A percentile compares a stretch with the other conserved stretches of the same genome.
Evolutionary conservation across 2,797 vertebrate genomes (phyloP).

Genomic region (Potorous gilbertii): DNA sequence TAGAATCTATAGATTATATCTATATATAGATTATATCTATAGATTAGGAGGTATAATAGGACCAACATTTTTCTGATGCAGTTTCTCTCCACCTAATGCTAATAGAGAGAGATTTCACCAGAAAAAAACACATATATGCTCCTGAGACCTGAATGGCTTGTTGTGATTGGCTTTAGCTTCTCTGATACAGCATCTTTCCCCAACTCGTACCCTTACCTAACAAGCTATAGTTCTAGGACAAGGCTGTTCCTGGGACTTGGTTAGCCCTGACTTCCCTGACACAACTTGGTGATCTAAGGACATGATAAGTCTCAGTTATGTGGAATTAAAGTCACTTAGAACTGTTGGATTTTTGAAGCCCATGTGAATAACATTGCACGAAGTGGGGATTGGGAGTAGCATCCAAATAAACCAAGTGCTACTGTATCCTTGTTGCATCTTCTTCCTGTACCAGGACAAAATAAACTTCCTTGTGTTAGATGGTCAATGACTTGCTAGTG

Average conservation of each 20-base stretch:
- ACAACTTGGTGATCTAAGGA: neutral
- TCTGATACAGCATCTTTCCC: neutral
- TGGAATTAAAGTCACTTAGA: neutral
- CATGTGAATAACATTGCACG: neutral
- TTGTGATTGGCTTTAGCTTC: neutral
- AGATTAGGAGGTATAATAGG: neutral
- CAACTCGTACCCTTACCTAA: neutral
- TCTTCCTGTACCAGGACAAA: neutral
- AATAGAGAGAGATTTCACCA: neutral
- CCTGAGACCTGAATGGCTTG: neutral
- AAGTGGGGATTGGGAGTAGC: neutral
- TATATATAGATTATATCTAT: too few species aligned
- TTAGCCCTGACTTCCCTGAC: neutral
- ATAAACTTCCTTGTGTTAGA: neutral
- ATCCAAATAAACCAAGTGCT: neutral
- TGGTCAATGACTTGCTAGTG: neutral
- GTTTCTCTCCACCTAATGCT: neutral
- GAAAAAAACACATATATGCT: neutral
- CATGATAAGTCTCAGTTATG: neutral
- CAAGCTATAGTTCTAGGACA: neutral
- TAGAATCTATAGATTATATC: too few species aligned
- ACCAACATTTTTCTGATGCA: too few species aligned
- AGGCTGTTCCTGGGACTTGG: neutral
- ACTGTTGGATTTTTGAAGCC: neutral
- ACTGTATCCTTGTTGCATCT: neutral